Percentiles rank a stretch among this genome's conserved stretches.
Evolutionary conservation across 1,140 invertebrate genomes (phyloP).

Genomic region (Aphidius gifuensis): DNA sequence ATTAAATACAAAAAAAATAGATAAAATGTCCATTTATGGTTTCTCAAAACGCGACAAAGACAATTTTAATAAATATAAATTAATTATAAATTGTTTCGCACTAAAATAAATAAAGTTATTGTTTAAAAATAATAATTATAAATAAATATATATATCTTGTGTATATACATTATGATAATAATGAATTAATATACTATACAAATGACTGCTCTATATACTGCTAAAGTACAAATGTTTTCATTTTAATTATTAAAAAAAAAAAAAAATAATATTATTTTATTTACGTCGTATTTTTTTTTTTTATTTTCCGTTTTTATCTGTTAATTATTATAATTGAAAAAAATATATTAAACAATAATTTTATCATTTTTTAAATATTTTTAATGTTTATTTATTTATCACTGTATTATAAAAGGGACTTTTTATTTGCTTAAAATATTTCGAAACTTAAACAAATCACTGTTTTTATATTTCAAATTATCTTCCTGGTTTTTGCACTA

Average conservation of each 20-base stretch:
- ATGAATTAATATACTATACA: conserved; percentile 38
- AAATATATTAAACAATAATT: conserved; percentile 27
- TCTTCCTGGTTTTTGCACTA: no score
- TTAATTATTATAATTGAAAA: conserved; percentile 19
- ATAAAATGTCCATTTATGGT: no score
- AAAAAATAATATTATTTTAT: conserved; percentile 34
- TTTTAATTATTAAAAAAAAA: conserved; percentile 51
- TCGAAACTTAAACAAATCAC: no score
- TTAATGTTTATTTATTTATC: conserved; percentile 7
- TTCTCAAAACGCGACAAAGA: conserved; percentile 8
- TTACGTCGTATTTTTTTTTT: conserved; percentile 7
- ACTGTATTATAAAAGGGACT: no score
- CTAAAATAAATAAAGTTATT: conserved; percentile 37
- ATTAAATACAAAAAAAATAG: no score
- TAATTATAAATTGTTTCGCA: not conserved
- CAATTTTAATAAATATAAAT: not conserved
- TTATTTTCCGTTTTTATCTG: conserved; percentile 2
- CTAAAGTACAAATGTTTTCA: conserved; percentile 57
- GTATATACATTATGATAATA: conserved; percentile 38
- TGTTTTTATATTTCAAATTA: no score
- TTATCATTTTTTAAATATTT: conserved; percentile 17
- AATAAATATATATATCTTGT: conserved; percentile 37
- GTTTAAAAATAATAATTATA: conserved; percentile 39
- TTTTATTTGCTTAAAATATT: no score
- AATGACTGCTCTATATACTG: conserved; percentile 57